Evolutionary conservation across 1,140 invertebrate genomes (phyloP).

Genomic region (Dendroctonus valens): DNA sequence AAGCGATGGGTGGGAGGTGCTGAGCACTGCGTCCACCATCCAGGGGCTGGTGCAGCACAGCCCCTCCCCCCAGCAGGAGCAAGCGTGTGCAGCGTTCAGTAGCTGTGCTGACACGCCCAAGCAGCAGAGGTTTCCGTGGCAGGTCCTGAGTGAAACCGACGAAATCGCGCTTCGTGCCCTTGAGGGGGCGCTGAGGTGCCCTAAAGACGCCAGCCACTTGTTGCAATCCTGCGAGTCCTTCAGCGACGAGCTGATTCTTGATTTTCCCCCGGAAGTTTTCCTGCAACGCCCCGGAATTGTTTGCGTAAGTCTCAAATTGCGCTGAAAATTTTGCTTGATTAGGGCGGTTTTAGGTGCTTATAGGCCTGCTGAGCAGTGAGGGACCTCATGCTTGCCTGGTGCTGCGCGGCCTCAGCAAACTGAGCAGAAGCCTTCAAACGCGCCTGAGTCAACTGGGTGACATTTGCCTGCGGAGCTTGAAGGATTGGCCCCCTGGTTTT

Average conservation of each 20-base stretch:
- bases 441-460: conserved; percentile 56
- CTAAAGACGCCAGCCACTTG: conserved; percentile 36
- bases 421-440: conserved; percentile 52
- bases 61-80: too few species aligned
- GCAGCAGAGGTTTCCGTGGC: conserved; percentile 33
- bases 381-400: conserved; percentile 41
- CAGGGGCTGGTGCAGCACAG: too few species aligned
- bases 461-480: conserved; percentile 41
- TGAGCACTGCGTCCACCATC: too few species aligned
- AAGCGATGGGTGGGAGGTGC: too few species aligned
- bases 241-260: conserved; percentile 62
- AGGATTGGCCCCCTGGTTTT: too few species aligned
- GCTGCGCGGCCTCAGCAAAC: conserved; percentile 51
- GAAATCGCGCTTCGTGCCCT: conserved; percentile 46
- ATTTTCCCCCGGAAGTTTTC: conserved; percentile 70
- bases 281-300: conserved; percentile 63
- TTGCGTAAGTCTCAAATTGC: conserved; percentile 50
- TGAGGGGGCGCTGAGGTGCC: conserved; percentile 44
- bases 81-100: too few species aligned
- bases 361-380: conserved; percentile 37
- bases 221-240: conserved; percentile 60
- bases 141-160: conserved; percentile 46
- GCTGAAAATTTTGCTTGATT: neutral
- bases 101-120: too few species aligned
- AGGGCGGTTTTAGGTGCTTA: conserved; percentile 38